Conservation (phyloP, 2,113 vertebrate genomes). For the Mungos mungo region DNA sequence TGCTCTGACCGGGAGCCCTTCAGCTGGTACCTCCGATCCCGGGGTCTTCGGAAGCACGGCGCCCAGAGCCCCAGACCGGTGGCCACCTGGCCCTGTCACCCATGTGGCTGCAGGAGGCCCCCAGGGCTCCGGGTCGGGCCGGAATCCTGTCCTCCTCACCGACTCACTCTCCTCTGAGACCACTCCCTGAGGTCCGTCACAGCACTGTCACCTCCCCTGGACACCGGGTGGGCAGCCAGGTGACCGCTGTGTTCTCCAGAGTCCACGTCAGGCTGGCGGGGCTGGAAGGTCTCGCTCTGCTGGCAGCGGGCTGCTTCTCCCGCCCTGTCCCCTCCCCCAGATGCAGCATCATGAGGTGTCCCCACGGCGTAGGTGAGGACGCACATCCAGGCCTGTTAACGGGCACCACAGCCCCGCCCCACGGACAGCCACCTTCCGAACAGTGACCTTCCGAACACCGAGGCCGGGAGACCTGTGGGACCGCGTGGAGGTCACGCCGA, state of each 20-base stretch:
- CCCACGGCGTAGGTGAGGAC: not conserved
- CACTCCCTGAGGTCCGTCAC: not conserved
- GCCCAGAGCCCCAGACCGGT: not conserved
- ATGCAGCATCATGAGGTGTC: not conserved
- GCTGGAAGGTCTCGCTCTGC: not conserved
- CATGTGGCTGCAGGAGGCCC: not conserved
- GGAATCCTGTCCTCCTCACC: not conserved
- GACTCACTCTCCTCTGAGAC: not conserved
- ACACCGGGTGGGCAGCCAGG: not conserved
- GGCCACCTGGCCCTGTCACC: not conserved
- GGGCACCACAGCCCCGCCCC: too few relatives aligned
- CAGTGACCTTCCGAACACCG: not conserved
- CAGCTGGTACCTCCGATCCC: not conserved
- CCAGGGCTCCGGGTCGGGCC: not conserved
- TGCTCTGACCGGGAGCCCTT: not conserved
- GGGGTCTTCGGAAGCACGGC: not conserved
- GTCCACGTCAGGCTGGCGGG: not conserved
- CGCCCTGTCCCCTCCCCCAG: too few relatives aligned
- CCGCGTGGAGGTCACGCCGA: not conserved
- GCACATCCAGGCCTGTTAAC: not conserved
- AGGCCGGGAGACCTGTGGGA: not conserved
- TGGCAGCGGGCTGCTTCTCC: not conserved
- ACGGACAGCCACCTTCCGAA: not conserved
- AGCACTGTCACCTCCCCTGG: too few relatives aligned
- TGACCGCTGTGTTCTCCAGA: not conserved